These are phyloP conservation scores for Graphium colonna DNA, from an alignment of 2,888 invertebrate genomes.

Conservation along the genomic window DNA sequence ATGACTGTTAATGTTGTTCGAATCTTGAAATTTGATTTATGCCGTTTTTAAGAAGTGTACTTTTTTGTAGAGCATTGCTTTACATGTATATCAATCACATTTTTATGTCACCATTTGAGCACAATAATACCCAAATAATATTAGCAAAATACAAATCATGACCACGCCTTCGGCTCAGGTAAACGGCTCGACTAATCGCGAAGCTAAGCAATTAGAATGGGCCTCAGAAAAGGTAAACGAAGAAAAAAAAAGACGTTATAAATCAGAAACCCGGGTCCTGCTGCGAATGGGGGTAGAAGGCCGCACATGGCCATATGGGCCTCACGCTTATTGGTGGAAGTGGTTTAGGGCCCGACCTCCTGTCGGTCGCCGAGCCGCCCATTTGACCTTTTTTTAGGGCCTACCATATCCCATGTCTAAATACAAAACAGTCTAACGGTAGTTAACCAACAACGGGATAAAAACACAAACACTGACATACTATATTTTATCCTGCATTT, in stretches of 20 bases:
- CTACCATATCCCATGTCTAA: not conserved
- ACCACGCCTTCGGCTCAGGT: slow-evolving; percentile 7
- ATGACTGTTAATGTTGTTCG: too few species aligned
- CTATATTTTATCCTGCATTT: too few species aligned
- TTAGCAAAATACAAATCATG: not conserved
- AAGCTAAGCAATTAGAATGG: slow-evolving; percentile 14
- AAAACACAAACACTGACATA: too few species aligned
- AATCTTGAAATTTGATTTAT: too few species aligned
- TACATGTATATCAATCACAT: too few species aligned
- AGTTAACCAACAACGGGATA: too few species aligned
- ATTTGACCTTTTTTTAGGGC: slow-evolving; percentile 13
- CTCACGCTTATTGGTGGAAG: slow-evolving; percentile 18
- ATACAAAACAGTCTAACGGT: not conserved
- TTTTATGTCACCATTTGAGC: too few species aligned
- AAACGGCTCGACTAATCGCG: slow-evolving; percentile 15
- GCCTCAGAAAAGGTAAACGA: slow-evolving; percentile 1
- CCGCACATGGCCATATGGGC: slow-evolving; percentile 5
- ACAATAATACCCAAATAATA: not conserved
- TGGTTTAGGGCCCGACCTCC: slow-evolving; percentile 17
- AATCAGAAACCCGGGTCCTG: slow-evolving; percentile 8
- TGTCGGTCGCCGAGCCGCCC: slow-evolving; percentile 11
- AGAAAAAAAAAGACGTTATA: not conserved
- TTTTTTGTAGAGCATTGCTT: too few species aligned
- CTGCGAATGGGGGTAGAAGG: slow-evolving; percentile 13
- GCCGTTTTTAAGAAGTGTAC: too few species aligned